Conservation (phyloP, 2,888 invertebrate species). For the Ectemnius cavifrons region DNA sequence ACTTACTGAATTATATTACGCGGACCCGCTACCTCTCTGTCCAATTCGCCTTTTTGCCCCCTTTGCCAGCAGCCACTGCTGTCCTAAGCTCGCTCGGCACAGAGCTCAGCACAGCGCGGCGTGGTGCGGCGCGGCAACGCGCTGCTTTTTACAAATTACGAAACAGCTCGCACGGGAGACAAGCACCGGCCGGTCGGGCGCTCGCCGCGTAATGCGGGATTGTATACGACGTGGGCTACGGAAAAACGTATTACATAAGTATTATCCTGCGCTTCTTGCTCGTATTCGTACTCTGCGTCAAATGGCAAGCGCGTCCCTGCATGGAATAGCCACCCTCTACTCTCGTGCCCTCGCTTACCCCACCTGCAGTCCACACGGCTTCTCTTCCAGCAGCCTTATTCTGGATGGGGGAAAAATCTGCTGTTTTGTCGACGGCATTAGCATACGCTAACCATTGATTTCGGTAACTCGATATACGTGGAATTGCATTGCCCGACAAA, state of each 20-base stretch:
- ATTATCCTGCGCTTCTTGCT: conserved; percentile 4
- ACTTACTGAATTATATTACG: conserved; percentile 77
- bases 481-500: neutral
- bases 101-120: neutral
- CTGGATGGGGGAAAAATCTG: neutral
- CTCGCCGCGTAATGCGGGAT: neutral
- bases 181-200: neutral
- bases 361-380: neutral
- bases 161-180: conserved; percentile 12
- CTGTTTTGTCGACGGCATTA: neutral
- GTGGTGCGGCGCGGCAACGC: conserved; percentile 14
- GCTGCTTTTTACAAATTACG: conserved; percentile 37
- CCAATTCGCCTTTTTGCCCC: conserved; percentile 22
- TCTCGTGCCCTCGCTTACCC: neutral
- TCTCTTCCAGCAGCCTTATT: neutral
- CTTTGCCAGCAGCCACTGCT: neutral
- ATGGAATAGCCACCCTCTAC: neutral
- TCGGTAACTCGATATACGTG: neutral
- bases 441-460: neutral
- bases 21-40: conserved; percentile 62
- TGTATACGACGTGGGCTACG: conserved; percentile 4
- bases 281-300: neutral
- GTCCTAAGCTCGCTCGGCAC: conserved; percentile 21
- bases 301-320: neutral
- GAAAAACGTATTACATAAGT: conserved; percentile 9